These are phyloP conservation scores for Hyperopisus bebe DNA, from an alignment of 2,113 vertebrate genomes.

Conservation along the genomic window DNA sequence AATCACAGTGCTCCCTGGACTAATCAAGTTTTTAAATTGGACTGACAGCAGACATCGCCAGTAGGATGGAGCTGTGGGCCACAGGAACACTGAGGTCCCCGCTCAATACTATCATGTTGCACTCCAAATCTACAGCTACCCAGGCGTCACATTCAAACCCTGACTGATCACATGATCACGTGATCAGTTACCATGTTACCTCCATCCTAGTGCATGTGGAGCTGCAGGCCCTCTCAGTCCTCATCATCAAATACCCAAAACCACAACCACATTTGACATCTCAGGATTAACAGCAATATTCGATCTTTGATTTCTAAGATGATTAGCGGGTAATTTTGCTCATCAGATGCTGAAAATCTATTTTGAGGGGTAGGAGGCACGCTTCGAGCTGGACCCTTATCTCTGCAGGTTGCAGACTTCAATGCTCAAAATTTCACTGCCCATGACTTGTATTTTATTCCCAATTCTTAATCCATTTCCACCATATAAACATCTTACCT, in stretches of 20 bases:
- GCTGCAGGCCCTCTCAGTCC: background rate
- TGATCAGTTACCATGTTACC: background rate
- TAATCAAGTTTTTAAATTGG: background rate
- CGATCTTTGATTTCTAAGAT: background rate
- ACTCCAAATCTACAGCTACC: background rate
- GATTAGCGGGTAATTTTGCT: conserved; percentile 4
- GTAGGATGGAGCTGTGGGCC: background rate
- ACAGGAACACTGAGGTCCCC: background rate
- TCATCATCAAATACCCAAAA: background rate
- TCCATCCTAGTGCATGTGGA: background rate
- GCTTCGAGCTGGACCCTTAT: background rate
- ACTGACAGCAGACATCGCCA: background rate
- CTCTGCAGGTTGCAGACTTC: background rate
- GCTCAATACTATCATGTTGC: background rate
- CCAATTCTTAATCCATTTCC: background rate
- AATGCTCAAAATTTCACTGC: background rate
- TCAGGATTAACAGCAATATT: background rate
- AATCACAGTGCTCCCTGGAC: background rate
- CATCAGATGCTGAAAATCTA: background rate
- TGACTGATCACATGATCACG: background rate
- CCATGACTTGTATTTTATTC: background rate
- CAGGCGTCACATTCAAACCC: background rate
- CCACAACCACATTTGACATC: background rate
- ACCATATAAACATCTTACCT: background rate
- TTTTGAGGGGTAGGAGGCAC: background rate